Evolutionary conservation across 2,888 invertebrate species (phyloP).

Genomic region (Lasioglossum marginatum): DNA sequence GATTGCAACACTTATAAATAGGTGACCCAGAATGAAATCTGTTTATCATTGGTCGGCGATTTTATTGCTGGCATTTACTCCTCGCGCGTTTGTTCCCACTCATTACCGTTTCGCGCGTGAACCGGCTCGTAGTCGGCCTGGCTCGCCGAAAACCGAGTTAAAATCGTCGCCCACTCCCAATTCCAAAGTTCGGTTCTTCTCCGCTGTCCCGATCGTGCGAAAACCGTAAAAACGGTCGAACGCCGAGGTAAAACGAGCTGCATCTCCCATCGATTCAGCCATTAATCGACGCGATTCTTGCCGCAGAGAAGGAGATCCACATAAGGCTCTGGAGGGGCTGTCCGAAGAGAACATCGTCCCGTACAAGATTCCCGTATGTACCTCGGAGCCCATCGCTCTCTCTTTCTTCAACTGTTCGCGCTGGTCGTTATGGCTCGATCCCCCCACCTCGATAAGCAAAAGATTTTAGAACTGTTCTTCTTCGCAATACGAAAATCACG

Average conservation of each 20-base stretch:
- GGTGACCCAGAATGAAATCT: constrained; percentile 79
- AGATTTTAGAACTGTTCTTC: background rate
- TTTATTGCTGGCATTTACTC: constrained; percentile 73
- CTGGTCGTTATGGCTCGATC: background rate
- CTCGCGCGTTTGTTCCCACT: constrained; percentile 58
- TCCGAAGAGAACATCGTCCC: constrained; percentile 81
- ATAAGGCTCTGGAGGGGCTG: constrained; percentile 78
- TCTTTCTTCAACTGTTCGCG: too few species aligned
- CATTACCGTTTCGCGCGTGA: constrained; percentile 65
- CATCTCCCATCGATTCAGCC: background rate
- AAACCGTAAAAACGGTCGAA: background rate
- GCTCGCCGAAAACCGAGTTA: constrained; percentile 31
- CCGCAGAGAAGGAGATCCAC: constrained; percentile 78
- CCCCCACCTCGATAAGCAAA: background rate
- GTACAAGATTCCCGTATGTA: constrained; percentile 82
- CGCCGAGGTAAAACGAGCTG: background rate
- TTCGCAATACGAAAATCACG: background rate
- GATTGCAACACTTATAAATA: constrained; percentile 77
- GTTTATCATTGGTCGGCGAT: constrained; percentile 77
- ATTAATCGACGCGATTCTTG: constrained; percentile 54
- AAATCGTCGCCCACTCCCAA: constrained; percentile 23
- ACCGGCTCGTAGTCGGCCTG: constrained; percentile 46
- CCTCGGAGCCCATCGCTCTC: background rate
- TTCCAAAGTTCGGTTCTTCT: background rate
- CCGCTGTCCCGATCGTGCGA: background rate